Evolutionary conservation across 2,888 invertebrate genomes (phyloP).

Genomic region (Carpatolechia fugitivella): DNA sequence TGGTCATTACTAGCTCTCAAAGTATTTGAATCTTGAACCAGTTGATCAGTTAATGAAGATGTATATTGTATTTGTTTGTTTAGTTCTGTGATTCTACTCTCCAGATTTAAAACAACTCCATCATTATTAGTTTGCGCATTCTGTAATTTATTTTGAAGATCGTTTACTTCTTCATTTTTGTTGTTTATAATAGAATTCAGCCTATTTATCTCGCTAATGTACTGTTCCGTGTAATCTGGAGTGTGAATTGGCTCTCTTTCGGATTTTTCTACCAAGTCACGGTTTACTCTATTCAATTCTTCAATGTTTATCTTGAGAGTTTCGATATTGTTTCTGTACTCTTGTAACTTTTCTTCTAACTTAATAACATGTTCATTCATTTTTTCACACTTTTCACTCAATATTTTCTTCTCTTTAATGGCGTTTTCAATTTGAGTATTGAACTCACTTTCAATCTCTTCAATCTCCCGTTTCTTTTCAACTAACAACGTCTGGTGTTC

Average conservation of each 20-base stretch:
- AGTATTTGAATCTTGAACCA: slow-evolving; percentile 35
- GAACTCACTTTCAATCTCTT: slow-evolving; percentile 67
- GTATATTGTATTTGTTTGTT: slow-evolving; percentile 44
- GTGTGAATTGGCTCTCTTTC: slow-evolving; percentile 31
- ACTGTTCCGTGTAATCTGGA: slow-evolving; percentile 72
- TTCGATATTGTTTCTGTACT: slow-evolving; percentile 55
- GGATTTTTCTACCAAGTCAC: slow-evolving; percentile 46
- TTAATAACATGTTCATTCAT: slow-evolving; percentile 68
- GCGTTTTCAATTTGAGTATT: slow-evolving; percentile 67
- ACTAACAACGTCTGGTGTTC: slow-evolving; percentile 60
- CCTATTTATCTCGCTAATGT: slow-evolving; percentile 78
- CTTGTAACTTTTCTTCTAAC: slow-evolving; percentile 54
- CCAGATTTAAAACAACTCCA: slow-evolving; percentile 39
- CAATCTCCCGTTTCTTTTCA: slow-evolving; percentile 65
- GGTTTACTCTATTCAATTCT: slow-evolving; percentile 56
- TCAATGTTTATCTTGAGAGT: slow-evolving; percentile 50
- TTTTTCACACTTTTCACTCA: slow-evolving; percentile 69
- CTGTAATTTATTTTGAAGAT: slow-evolving; percentile 48
- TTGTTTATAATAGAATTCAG: slow-evolving; percentile 70
- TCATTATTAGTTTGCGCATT: slow-evolving; percentile 42
- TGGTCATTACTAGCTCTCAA: slow-evolving; percentile 46
- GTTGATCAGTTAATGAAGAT: slow-evolving; percentile 34
- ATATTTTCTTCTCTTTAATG: slow-evolving; percentile 69
- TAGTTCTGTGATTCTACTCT: slow-evolving; percentile 54
- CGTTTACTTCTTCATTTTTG: slow-evolving; percentile 70